Evolutionary conservation across 2,888 invertebrate species (phyloP).

Genomic region (Cremastinae sp.): DNA sequence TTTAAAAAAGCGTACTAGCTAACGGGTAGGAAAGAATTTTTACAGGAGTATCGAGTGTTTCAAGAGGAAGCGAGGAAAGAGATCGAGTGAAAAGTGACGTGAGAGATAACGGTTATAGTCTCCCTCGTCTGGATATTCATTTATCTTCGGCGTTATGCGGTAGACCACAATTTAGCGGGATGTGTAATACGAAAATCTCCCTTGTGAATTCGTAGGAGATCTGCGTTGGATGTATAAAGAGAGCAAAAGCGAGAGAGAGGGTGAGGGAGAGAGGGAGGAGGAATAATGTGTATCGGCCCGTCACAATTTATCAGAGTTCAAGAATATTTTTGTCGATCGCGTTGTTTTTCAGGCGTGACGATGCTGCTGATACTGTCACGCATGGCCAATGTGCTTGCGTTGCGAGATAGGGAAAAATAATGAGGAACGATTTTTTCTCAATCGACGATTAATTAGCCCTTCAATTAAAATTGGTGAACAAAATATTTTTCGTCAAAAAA

Average conservation of each 20-base stretch:
- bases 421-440: not conserved
- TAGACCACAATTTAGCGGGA: slow-evolving; percentile 47
- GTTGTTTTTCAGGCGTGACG: slow-evolving; percentile 34
- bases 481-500: too few relatives aligned
- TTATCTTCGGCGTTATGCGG: slow-evolving; percentile 51
- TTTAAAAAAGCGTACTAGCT: too few relatives aligned
- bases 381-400: not conserved
- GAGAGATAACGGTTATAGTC: slow-evolving; percentile 43
- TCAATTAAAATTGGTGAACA: too few relatives aligned
- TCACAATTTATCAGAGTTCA: slow-evolving; percentile 57
- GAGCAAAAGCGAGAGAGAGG: not conserved
- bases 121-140: slow-evolving; percentile 39
- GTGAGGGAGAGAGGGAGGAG: slow-evolving; percentile 1
- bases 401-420: not conserved
- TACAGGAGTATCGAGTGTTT: not conserved
- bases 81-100: not conserved
- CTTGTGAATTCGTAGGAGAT: not conserved
- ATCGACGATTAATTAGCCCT: too few relatives aligned
- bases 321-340: slow-evolving; percentile 54
- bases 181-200: slow-evolving; percentile 37
- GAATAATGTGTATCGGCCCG: slow-evolving; percentile 31
- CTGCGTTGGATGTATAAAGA: not conserved
- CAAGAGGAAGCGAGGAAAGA: not conserved
- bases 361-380: slow-evolving; percentile 4
- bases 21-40: too few relatives aligned